Percentiles rank a stretch among this genome's conserved stretches.
Conservation (phyloP, 92 coral and sea anemone species). For the Chrysogorgia sp. region DNA sequence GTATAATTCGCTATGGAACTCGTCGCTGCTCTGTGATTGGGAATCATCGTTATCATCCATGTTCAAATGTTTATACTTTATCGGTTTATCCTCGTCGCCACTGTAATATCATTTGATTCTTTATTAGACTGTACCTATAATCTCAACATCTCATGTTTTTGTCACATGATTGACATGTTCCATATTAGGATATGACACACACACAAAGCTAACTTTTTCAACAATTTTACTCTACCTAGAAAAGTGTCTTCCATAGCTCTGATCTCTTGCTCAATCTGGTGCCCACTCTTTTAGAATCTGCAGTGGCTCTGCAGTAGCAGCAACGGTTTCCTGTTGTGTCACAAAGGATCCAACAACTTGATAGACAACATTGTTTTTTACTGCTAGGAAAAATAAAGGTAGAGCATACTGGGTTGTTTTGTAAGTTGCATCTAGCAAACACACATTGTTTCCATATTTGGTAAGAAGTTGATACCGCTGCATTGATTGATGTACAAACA, state of each 20-base stretch:
- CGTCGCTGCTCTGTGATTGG: too few relatives aligned
- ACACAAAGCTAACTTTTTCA: too few relatives aligned
- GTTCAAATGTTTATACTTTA: too few relatives aligned
- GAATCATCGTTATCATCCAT: too few relatives aligned
- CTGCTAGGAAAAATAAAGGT: slow-evolving; percentile 58
- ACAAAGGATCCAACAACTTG: slow-evolving; percentile 63
- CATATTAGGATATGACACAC: too few relatives aligned
- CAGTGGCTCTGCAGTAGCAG: slow-evolving; percentile 51
- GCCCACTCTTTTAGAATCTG: slow-evolving; percentile 53
- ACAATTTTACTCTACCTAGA: slow-evolving; percentile 25
- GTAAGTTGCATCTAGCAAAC: slow-evolving; percentile 66
- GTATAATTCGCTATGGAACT: too few relatives aligned
- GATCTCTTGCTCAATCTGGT: slow-evolving; percentile 59
- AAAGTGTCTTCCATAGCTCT: slow-evolving; percentile 53
- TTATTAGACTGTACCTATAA: too few relatives aligned
- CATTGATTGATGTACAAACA: slow-evolving; percentile 63
- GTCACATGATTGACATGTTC: too few relatives aligned
- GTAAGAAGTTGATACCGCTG: slow-evolving; percentile 48
- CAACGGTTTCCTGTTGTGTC: slow-evolving; percentile 57
- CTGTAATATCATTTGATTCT: too few relatives aligned
- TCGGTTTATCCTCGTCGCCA: too few relatives aligned
- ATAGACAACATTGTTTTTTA: slow-evolving; percentile 60
- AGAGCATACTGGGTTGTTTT: slow-evolving; percentile 65
- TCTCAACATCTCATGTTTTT: too few relatives aligned
- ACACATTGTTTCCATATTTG: slow-evolving; percentile 56